Conservation (phyloP, 2,888 invertebrate species). For the Calameuta idolon region DNA sequence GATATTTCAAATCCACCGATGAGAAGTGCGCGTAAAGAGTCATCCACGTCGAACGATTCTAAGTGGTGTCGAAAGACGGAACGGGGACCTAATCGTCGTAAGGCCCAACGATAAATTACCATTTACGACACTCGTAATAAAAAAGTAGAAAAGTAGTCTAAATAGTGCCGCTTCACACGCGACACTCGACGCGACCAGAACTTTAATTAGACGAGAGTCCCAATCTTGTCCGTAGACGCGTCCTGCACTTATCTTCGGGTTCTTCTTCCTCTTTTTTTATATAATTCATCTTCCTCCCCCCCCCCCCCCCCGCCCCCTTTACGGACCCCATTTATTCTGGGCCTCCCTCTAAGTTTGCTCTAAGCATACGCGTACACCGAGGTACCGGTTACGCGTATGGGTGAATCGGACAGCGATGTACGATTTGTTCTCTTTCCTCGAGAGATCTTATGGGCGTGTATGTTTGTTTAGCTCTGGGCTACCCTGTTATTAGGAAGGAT, state of each 20-base stretch:
- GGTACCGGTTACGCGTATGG: slow-evolving; percentile 31
- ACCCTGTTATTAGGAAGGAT: slow-evolving; percentile 64
- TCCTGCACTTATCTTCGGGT: background rate
- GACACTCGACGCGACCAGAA: background rate
- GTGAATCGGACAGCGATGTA: background rate
- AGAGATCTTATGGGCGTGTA: slow-evolving; percentile 66
- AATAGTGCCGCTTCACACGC: background rate
- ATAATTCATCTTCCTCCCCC: slow-evolving; percentile 19
- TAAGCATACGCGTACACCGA: slow-evolving; percentile 15
- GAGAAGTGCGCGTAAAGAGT: background rate
- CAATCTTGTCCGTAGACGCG: background rate
- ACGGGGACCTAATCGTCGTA: background rate
- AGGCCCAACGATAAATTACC: background rate
- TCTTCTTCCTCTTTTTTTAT: slow-evolving; percentile 1
- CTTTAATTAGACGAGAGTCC: background rate
- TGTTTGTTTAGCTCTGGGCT: slow-evolving; percentile 65
- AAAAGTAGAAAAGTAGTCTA: background rate
- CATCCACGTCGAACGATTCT: background rate
- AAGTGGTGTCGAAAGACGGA: background rate
- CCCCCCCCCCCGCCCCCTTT: too few species aligned
- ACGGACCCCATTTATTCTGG: background rate
- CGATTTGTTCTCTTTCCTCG: slow-evolving; percentile 5
- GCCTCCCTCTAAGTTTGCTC: slow-evolving; percentile 3
- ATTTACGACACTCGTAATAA: background rate
- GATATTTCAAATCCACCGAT: background rate